A percentile compares a stretch with the other conserved stretches of the same genome.
Conservation (phyloP, 2,113 vertebrate species). For the Plecotus auritus region DNA sequence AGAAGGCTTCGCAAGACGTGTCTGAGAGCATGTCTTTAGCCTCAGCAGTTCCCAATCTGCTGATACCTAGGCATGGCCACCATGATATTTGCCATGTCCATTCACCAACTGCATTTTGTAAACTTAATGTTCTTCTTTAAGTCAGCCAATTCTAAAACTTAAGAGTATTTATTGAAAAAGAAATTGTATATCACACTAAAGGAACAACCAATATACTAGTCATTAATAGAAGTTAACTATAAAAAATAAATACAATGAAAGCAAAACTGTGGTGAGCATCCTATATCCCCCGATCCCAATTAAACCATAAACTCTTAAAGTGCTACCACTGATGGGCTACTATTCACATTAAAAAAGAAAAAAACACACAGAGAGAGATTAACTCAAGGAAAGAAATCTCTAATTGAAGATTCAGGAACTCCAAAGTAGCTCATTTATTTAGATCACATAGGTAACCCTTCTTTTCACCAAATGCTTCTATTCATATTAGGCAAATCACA, state of each 20-base stretch:
- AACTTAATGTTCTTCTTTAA: background rate
- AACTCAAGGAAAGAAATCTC: background rate
- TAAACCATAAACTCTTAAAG: background rate
- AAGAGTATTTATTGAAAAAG: slow-evolving; percentile 1
- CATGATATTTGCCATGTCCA: background rate
- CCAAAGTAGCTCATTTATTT: background rate
- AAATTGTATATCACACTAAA: background rate
- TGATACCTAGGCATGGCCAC: fast-evolving
- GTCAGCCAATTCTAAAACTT: background rate
- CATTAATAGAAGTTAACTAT: background rate
- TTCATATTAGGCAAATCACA: background rate
- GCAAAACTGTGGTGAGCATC: background rate
- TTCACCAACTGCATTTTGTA: background rate
- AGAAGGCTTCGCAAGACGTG: background rate
- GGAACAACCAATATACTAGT: background rate
- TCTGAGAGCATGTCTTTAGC: background rate
- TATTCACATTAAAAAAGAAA: background rate
- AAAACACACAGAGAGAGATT: background rate
- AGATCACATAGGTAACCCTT: background rate
- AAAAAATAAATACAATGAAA: background rate
- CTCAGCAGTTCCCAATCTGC: background rate
- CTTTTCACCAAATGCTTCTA: background rate
- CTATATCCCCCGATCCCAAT: too few relatives aligned
- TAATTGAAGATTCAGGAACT: background rate
- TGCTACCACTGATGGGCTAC: background rate